phyloP scores from a whole-genome alignment of 2,113 vertebrate genomes.

The Lepus timidus region DNA sequence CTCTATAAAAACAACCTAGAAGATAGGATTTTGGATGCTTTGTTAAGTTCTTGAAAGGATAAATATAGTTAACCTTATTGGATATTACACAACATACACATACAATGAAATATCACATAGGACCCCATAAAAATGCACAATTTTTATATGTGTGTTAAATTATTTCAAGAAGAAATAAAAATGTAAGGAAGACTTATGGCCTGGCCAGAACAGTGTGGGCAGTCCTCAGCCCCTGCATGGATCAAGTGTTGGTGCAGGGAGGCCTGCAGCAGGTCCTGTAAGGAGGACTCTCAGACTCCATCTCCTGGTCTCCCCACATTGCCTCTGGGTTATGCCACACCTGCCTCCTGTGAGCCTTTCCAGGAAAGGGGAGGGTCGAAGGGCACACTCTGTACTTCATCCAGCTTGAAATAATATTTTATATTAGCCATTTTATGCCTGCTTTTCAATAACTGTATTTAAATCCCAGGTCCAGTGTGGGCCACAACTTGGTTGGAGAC shows the following conservation, averaged over 20 bases:
- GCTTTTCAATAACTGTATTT: neutral
- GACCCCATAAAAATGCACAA: no score
- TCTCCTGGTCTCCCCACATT: neutral
- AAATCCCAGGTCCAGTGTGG: neutral
- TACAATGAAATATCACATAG: no score
- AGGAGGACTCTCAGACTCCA: neutral
- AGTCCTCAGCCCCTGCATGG: neutral
- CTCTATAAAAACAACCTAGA: no score
- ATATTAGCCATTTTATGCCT: neutral
- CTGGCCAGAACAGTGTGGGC: neutral
- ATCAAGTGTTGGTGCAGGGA: neutral
- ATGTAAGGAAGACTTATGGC: no score
- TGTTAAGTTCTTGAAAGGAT: no score
- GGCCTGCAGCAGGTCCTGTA: fast-evolving
- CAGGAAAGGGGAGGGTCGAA: neutral
- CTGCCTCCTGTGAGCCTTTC: neutral
- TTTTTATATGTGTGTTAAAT: no score
- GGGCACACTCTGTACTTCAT: neutral
- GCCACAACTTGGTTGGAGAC: neutral
- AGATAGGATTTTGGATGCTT: no score
- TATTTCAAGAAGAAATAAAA: no score
- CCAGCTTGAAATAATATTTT: neutral
- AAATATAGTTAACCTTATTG: no score
- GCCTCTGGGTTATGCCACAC: neutral
- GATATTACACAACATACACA: no score